A percentile compares a stretch with the other conserved stretches of the same genome.
phyloP scores from a whole-genome alignment of 2,888 invertebrate genomes.

The Scotopteryx bipunctaria region DNA sequence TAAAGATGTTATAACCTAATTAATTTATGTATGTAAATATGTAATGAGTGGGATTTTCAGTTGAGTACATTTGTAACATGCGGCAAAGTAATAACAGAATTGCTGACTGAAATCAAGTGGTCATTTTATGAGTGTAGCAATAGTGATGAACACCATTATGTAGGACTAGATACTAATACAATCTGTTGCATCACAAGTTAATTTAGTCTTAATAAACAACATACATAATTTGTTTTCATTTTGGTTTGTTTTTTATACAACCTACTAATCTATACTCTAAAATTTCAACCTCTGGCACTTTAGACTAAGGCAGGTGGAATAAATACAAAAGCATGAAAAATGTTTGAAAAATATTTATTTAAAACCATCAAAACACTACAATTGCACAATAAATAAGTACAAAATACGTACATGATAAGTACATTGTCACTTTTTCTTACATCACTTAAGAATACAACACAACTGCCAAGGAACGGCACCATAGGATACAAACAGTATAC shows the following conservation, averaged over 20 bases:
- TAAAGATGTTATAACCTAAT: constrained; percentile 71
- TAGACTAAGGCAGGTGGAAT: too few relatives aligned
- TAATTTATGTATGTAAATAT: constrained; percentile 54
- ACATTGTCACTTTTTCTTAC: constrained; percentile 65
- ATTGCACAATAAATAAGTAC: constrained; percentile 64
- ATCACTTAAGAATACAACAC: constrained; percentile 50
- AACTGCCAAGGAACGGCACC: constrained; percentile 13
- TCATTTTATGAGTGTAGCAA: constrained; percentile 16
- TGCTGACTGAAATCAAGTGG: constrained; percentile 1
- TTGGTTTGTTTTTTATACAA: constrained; percentile 33
- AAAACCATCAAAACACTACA: constrained; percentile 56
- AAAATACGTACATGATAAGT: constrained; percentile 68
- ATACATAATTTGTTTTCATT: constrained; percentile 66
- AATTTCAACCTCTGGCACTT: too few relatives aligned
- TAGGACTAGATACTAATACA: constrained; percentile 33
- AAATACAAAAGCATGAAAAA: neutral
- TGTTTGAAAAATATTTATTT: constrained; percentile 40
- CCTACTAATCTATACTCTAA: neutral
- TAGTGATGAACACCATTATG: constrained; percentile 34
- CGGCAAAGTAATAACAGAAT: neutral
- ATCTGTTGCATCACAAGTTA: constrained; percentile 71
- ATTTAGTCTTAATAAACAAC: constrained; percentile 66
- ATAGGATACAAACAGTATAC: constrained; percentile 7
- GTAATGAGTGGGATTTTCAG: constrained; percentile 24
- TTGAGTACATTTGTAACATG: constrained; percentile 3